Conservation (phyloP, 2,888 invertebrate genomes). For the Tenodera sinensis region DNA sequence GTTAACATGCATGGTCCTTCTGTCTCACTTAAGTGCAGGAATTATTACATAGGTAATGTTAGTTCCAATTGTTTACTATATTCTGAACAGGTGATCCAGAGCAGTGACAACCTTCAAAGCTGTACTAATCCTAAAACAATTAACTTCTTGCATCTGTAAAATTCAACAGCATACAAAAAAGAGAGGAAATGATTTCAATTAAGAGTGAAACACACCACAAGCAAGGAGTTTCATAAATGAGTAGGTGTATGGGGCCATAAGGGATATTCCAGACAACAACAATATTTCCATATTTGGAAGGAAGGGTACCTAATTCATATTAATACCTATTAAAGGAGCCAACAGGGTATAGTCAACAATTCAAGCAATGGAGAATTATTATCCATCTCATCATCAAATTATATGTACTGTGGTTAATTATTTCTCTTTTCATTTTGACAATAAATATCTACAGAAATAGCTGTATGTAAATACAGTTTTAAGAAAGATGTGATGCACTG, state of each 20-base stretch:
- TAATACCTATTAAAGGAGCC: neutral
- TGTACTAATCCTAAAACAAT: neutral
- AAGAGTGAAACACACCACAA: neutral
- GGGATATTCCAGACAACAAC: neutral
- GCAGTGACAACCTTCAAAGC: conserved; percentile 23
- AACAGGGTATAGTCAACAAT: neutral
- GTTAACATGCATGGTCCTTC: neutral
- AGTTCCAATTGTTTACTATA: neutral
- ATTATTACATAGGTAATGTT: neutral
- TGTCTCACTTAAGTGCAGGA: neutral
- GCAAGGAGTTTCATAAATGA: neutral
- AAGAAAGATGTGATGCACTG: too few species aligned
- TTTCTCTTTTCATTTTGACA: too few species aligned
- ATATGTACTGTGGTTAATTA: too few species aligned
- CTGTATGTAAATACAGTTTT: too few species aligned
- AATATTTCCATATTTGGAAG: neutral
- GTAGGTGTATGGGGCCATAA: neutral
- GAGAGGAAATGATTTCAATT: neutral
- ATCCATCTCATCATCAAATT: too few species aligned
- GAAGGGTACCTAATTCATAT: neutral
- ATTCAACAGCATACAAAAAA: neutral
- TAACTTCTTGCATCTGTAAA: neutral
- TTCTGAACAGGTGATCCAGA: conserved; percentile 22
- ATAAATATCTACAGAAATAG: too few species aligned
- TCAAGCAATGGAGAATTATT: neutral